Conservation (phyloP, 2,113 vertebrate genomes). For the Carollia perspicillata region DNA sequence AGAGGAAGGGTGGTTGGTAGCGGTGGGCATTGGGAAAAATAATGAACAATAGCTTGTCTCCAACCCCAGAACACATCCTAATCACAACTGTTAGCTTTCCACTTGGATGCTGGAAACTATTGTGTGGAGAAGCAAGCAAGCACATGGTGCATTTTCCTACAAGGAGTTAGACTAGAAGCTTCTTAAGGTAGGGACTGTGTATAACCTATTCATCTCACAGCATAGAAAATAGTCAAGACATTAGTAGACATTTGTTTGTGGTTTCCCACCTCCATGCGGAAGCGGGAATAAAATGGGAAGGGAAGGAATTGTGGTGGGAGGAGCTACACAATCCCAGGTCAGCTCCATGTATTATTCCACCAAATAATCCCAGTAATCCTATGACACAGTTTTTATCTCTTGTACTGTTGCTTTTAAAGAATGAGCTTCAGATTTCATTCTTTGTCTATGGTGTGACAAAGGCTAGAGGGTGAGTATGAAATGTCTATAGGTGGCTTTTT, state of each 20-base stretch:
- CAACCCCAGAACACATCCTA: background rate
- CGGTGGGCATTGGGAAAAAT: background rate
- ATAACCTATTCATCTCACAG: background rate
- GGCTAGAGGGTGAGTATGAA: background rate
- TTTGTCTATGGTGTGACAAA: background rate
- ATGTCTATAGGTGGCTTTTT: background rate
- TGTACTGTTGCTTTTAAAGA: constrained; percentile 13
- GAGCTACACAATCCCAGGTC: background rate
- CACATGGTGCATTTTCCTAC: background rate
- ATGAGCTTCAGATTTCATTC: background rate
- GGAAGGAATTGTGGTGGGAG: background rate
- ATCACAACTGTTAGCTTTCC: background rate
- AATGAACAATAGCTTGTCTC: background rate
- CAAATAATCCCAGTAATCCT: background rate
- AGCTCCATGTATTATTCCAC: background rate
- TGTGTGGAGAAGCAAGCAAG: background rate
- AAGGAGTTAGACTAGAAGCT: background rate
- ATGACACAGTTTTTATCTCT: background rate
- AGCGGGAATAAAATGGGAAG: background rate
- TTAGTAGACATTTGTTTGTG: background rate
- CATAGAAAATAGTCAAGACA: background rate
- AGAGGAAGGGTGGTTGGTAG: background rate
- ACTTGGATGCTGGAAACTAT: background rate
- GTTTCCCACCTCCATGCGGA: background rate
- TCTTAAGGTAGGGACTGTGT: background rate